These are phyloP conservation scores for Lepidurus arcticus DNA, from an alignment of 1,140 invertebrate species.

Conservation along the genomic window DNA sequence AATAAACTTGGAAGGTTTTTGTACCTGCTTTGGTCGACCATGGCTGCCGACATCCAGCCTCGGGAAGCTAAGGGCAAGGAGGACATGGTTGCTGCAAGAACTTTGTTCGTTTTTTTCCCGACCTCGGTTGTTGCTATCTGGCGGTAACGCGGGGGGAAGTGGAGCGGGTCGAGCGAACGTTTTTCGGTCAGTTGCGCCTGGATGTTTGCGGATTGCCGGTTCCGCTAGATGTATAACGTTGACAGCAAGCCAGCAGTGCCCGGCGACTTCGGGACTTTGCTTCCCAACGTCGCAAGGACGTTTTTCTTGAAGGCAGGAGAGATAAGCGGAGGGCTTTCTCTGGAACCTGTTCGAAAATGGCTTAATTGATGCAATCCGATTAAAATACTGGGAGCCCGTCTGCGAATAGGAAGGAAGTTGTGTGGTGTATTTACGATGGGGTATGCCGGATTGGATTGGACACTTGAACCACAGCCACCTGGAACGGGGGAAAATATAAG, in stretches of 20 bases:
- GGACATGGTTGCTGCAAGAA: conserved; percentile 26
- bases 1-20: background rate
- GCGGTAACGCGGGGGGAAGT: too few relatives aligned
- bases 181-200: too few relatives aligned
- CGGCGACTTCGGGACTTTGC: background rate
- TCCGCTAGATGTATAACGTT: too few relatives aligned
- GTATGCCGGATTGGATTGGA: too few relatives aligned
- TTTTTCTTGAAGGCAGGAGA: background rate
- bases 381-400: background rate
- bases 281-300: background rate
- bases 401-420: background rate
- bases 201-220: too few relatives aligned
- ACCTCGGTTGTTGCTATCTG: too few relatives aligned
- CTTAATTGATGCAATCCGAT: conserved; percentile 22
- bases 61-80: conserved; percentile 25
- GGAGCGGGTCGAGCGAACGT: too few relatives aligned
- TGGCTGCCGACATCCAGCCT: conserved; percentile 34
- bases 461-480: too few relatives aligned
- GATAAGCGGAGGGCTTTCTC: background rate
- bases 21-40: conserved; percentile 34
- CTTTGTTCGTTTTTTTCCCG: background rate
- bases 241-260: too few relatives aligned
- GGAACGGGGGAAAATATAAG: too few relatives aligned
- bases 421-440: background rate
- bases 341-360: background rate